Percentiles rank a stretch among this genome's conserved stretches.
These are phyloP conservation scores for Tachina grossa DNA, from an alignment of 2,888 invertebrate genomes.

Conservation along the genomic window DNA sequence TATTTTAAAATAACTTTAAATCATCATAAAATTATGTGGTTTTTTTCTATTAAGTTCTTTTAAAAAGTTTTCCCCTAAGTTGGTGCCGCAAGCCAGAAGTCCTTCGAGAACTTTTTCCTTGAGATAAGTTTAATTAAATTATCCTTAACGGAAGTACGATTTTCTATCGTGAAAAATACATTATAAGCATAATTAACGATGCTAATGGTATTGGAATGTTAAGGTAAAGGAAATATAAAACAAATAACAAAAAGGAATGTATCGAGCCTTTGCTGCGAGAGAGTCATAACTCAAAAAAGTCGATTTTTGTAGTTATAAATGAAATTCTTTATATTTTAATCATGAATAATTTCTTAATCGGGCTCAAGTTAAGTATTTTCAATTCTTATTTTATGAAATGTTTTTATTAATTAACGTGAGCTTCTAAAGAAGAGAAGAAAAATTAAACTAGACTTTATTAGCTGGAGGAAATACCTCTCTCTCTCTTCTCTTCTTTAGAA, in stretches of 20 bases:
- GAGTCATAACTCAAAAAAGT: no score
- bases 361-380: no score
- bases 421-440: no score
- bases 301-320: no score
- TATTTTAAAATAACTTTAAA: slow-evolving; percentile 62
- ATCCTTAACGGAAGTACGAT: slow-evolving; percentile 34
- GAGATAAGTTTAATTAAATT: slow-evolving; percentile 52
- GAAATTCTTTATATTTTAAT: no score
- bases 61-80: neutral
- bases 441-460: no score
- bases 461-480: no score
- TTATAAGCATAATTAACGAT: slow-evolving; percentile 29
- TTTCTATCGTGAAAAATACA: neutral
- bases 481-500: no score
- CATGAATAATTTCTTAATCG: no score
- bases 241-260: neutral
- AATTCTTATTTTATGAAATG: no score
- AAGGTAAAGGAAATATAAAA: neutral
- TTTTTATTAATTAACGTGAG: no score
- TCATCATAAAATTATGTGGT: slow-evolving; percentile 56
- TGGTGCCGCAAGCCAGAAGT: neutral
- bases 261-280: no score
- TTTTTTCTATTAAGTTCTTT: slow-evolving; percentile 27
- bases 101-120: slow-evolving; percentile 32
- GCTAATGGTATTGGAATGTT: slow-evolving; percentile 1